phyloP scores from a whole-genome alignment of 2,113 vertebrate genomes.

The Pyxicephalus adspersus region DNA sequence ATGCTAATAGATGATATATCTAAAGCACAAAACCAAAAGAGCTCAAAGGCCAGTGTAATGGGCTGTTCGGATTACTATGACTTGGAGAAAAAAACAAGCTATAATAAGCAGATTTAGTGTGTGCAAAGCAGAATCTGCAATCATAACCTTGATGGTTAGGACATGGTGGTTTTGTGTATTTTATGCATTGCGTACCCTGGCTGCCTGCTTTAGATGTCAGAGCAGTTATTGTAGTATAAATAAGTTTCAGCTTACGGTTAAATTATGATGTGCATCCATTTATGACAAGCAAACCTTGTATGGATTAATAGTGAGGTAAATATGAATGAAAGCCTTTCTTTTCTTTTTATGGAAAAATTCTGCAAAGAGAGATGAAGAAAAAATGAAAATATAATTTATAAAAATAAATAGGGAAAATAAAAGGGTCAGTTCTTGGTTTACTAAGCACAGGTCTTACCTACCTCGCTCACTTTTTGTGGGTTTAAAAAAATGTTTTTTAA shows the following conservation, averaged over 20 bases:
- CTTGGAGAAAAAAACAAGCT: not conserved
- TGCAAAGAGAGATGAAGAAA: no score
- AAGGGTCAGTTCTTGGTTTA: no score
- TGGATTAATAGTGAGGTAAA: slow-evolving; percentile 2
- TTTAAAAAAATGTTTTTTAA: no score
- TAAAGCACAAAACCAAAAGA: slow-evolving; percentile 11
- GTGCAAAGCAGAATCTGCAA: not conserved
- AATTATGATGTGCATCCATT: not conserved
- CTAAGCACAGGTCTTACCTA: no score
- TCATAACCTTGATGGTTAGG: not conserved
- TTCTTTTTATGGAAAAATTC: no score
- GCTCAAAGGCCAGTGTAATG: slow-evolving; percentile 3
- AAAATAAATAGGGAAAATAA: no score
- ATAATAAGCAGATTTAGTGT: slow-evolving; percentile 14
- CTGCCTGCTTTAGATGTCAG: not conserved
- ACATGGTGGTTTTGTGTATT: slow-evolving; percentile 2
- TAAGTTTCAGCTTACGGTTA: not conserved
- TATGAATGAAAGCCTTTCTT: not conserved
- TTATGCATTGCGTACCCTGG: not conserved
- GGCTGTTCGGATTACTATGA: slow-evolving; percentile 6
- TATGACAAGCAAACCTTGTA: slow-evolving; percentile 1
- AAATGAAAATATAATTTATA: no score
- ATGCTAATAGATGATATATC: not conserved
- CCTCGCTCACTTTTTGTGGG: no score
- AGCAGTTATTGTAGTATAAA: slow-evolving; percentile 19